These are phyloP conservation scores for Thomomys bottae DNA, from an alignment of 2,113 vertebrate genomes.

Conservation along the genomic window DNA sequence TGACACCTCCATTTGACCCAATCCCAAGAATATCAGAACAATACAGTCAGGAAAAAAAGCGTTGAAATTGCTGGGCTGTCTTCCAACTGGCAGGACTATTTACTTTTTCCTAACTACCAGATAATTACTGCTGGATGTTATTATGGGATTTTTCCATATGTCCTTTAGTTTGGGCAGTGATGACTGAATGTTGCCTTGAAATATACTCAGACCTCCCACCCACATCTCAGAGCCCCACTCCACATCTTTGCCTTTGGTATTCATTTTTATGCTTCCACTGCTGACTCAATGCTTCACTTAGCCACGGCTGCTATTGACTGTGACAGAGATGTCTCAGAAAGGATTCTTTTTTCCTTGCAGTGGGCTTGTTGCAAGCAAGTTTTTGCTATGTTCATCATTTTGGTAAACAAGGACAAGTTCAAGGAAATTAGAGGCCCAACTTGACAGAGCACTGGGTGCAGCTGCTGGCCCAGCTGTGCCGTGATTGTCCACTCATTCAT, in stretches of 20 bases:
- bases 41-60: conserved; percentile 49
- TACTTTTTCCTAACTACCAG: conserved; percentile 72
- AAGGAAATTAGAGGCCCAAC: conserved; percentile 76
- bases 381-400: conserved; percentile 70
- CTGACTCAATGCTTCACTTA: conserved; percentile 57
- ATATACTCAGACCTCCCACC: conserved; percentile 53
- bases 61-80: conserved; percentile 58
- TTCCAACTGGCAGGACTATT: conserved; percentile 62
- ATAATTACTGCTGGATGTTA: conserved; percentile 68
- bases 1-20: conserved; percentile 59
- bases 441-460: conserved; percentile 75
- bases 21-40: conserved; percentile 54
- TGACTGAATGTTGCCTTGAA: conserved; percentile 47
- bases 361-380: conserved; percentile 59
- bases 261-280: conserved; percentile 48
- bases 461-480: conserved; percentile 72
- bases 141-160: conserved; percentile 74
- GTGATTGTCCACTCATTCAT: conserved; percentile 68
- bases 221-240: conserved; percentile 54
- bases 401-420: conserved; percentile 78
- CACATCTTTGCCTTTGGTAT: conserved; percentile 19
- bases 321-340: conserved; percentile 44
- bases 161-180: conserved; percentile 56
- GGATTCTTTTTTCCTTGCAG: conserved; percentile 47
- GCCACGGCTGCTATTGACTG: conserved; percentile 19